Evolutionary conservation across 2,113 vertebrate species (phyloP).

Genomic region (Tyrannus savana): DNA sequence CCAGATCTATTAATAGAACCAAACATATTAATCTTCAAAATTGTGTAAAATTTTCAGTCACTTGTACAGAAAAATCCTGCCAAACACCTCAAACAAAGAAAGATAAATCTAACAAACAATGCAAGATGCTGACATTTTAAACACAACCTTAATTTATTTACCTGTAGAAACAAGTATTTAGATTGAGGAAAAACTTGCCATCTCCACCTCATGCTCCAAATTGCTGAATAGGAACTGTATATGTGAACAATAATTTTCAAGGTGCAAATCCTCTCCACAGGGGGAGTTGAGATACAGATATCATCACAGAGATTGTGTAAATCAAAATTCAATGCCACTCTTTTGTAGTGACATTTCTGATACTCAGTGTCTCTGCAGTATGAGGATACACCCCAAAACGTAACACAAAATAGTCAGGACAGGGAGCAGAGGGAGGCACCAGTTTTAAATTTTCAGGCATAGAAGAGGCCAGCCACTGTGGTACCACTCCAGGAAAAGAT

Average conservation of each 20-base stretch:
- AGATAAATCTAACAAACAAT: not conserved
- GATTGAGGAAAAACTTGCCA: not conserved
- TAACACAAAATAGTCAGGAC: not conserved
- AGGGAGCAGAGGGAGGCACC: not conserved
- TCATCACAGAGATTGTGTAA: not conserved
- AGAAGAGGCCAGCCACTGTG: not conserved
- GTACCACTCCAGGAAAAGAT: not conserved
- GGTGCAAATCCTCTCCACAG: not conserved
- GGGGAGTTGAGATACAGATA: not conserved
- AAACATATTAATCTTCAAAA: not conserved
- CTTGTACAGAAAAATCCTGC: not conserved
- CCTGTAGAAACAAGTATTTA: not conserved
- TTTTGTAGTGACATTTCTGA: not conserved
- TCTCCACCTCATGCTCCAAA: not conserved
- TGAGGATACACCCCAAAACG: not conserved
- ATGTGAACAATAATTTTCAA: not conserved
- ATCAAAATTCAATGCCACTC: not conserved
- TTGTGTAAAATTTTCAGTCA: not conserved
- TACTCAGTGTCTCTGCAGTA: not conserved
- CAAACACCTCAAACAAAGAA: not conserved
- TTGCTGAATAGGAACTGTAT: not conserved
- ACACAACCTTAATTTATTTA: not conserved
- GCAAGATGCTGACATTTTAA: not conserved
- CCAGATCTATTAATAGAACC: slow-evolving; percentile 73
- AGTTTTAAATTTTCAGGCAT: not conserved